Percentiles rank a stretch among this genome's conserved stretches.
Conservation (phyloP, 2,797 vertebrate genomes). For the Zenarchopterus dispar region DNA sequence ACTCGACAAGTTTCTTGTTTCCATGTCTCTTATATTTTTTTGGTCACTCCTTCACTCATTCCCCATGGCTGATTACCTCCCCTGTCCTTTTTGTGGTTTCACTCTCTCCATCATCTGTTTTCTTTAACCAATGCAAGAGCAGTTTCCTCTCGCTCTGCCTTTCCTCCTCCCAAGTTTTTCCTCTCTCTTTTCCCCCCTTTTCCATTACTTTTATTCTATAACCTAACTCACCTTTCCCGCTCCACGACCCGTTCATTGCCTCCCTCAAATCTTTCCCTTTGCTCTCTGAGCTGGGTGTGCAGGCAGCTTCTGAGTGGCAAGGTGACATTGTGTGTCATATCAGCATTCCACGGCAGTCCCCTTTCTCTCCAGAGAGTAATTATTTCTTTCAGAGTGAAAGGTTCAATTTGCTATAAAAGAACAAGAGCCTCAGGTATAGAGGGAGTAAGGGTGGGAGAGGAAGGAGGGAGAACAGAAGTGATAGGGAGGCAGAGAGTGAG, state of each 20-base stretch:
- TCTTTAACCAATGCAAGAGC: conserved; percentile 30
- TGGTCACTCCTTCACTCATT: conserved; percentile 55
- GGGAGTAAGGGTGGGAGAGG: conserved; percentile 66
- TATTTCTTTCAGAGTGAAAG: conserved; percentile 91
- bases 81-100: conserved; percentile 50
- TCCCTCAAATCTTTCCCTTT: conserved; percentile 20
- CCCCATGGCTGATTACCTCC: conserved; percentile 59
- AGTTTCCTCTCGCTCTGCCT: conserved; percentile 21
- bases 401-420: conserved; percentile 92
- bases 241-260: conserved; percentile 53
- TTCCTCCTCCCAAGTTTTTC: conserved; percentile 26
- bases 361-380: conserved; percentile 90
- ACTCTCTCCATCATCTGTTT: conserved; percentile 49
- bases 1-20: conserved; percentile 41
- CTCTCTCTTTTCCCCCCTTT: conserved; percentile 42
- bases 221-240: conserved; percentile 52
- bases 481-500: conserved; percentile 62
- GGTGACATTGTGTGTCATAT: conserved; percentile 94
- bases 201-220: conserved; percentile 59
- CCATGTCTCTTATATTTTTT: conserved; percentile 54
- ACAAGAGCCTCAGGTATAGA: conserved; percentile 88
- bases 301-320: conserved; percentile 86
- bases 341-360: conserved; percentile 88
- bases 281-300: conserved; percentile 68
- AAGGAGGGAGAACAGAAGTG: conserved; percentile 65